Conservation (phyloP, 2,113 vertebrate species). For the Labrus mixtus region DNA sequence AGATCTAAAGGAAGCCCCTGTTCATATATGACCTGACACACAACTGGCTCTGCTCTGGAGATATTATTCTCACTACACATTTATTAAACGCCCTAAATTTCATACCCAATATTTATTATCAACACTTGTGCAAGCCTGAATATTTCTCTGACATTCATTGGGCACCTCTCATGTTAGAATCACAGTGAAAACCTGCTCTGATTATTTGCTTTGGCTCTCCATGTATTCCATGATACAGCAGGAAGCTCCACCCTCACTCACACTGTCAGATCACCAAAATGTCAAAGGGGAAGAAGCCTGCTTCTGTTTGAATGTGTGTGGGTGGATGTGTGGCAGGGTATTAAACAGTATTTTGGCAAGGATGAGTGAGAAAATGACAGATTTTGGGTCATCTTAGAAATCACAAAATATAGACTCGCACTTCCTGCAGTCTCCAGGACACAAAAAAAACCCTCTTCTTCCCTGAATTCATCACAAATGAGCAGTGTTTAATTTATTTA, state of each 20-base stretch:
- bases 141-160: slow-evolving; percentile 11
- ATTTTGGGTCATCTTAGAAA: slow-evolving; percentile 19
- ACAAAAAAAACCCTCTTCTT: too few species aligned
- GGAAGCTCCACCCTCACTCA: slow-evolving; percentile 38
- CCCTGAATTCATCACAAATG: too few species aligned
- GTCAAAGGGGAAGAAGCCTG: slow-evolving; percentile 38
- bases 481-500: too few species aligned
- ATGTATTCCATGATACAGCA: slow-evolving; percentile 47
- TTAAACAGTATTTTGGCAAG: background rate
- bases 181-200: slow-evolving; percentile 31
- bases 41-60: slow-evolving; percentile 16
- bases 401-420: background rate
- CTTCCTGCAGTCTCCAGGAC: background rate
- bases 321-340: slow-evolving; percentile 2
- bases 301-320: background rate
- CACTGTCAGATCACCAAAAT: slow-evolving; percentile 62
- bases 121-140: slow-evolving; percentile 16
- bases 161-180: slow-evolving; percentile 20
- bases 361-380: slow-evolving; percentile 10
- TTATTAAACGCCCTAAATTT: slow-evolving; percentile 6
- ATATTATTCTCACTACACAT: background rate
- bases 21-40: slow-evolving; percentile 8
- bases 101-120: background rate
- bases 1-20: slow-evolving; percentile 2
- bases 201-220: slow-evolving; percentile 61